Evolutionary conservation across 2,797 vertebrate species (phyloP), one percentile per base, ranked within the genome.

Genomic region (Novumbra hubbsi): DNA sequence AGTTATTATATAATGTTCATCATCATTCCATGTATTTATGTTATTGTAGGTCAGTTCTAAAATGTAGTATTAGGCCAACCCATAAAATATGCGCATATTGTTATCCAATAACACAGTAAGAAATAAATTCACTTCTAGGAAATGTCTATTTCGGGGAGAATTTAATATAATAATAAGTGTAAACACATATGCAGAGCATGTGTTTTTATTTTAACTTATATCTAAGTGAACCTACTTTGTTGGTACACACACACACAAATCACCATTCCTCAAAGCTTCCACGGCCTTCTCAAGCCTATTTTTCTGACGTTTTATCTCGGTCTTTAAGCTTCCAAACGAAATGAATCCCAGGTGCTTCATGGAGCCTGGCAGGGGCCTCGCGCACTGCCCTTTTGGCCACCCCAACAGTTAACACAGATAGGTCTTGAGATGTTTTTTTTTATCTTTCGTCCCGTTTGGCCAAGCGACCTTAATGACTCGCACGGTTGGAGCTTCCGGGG

Each of bases 271-370:
- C 28, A 17, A 11, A 50, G 27, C 16, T 50, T 50, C 48, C 49
- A 5, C 30, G 19, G 11, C 34, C 21, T 1, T 41, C 24, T 38
- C 34, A 55, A 71, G 27, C 0, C 32, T 7, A 27, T 60, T 41
- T 66, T 66, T 71, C 65, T 57, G 74, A 83, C 72, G 67, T 74
- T 78, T 84, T 83, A 87, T 88, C 85, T 88, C 48, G 6, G 45
- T 70, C 57, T 63, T 63, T 34, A 34, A 74, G 19, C 73, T 14
- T 74, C 67, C 73, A 77, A 71, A 75, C 81, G 76, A 82, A 88
- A 90, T 85, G 74, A 88, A 87, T 83, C 78, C 84, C 88, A 91
- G 88, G 87, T 90, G 88, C 81, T 77, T 83, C 49, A 78, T 80
- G 75, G 79, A 84, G 83, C 81, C 74, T 87, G 83, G 82, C 75